Percentiles rank a stretch among this genome's conserved stretches.
These are phyloP conservation scores for Calyptomena viridis DNA, from an alignment of 2,113 vertebrate genomes.

Conservation along the genomic window DNA sequence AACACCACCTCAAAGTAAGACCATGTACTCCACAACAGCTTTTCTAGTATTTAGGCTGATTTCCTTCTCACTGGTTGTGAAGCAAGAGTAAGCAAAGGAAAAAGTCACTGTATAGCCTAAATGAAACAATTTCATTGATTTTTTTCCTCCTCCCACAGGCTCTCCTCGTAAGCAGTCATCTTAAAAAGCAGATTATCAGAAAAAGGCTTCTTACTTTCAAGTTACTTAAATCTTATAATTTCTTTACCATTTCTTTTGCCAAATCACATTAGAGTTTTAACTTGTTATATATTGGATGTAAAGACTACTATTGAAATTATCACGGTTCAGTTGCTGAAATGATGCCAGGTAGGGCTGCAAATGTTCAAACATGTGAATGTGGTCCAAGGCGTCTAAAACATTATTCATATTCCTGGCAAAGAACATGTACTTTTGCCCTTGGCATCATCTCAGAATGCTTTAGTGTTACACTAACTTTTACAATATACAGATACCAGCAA, in stretches of 20 bases:
- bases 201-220: background rate
- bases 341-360: background rate
- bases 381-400: background rate
- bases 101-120: background rate
- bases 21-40: background rate
- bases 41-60: background rate
- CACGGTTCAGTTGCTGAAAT: background rate
- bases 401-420: background rate
- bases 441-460: background rate
- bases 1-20: background rate
- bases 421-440: background rate
- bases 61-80: background rate
- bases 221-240: background rate
- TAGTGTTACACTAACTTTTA: background rate
- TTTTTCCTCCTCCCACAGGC: background rate
- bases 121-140: background rate
- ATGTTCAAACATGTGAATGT: background rate
- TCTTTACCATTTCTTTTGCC: background rate
- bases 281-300: background rate
- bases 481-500: background rate
- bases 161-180: background rate
- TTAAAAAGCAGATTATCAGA: background rate
- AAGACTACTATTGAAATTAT: background rate
- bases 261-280: background rate
- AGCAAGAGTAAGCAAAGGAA: background rate